Evolutionary conservation across 1,140 invertebrate species (phyloP).

Genomic region (Atta colombica): DNA sequence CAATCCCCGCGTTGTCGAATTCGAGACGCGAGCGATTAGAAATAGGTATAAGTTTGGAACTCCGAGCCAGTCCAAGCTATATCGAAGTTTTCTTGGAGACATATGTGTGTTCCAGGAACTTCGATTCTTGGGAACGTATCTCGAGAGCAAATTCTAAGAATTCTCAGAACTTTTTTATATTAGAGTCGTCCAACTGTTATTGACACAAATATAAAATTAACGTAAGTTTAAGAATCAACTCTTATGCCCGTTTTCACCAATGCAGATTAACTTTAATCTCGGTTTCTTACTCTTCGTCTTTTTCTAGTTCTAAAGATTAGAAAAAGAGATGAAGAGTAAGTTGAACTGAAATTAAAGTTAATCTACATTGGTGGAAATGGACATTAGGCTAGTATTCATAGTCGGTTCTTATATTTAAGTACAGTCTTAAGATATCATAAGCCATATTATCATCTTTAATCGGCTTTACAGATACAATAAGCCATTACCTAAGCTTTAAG

Average conservation of each 20-base stretch:
- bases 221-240: neutral
- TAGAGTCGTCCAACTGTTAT: neutral
- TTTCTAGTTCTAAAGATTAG: too few species aligned
- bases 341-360: too few species aligned
- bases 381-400: too few species aligned
- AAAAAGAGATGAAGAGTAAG: too few species aligned
- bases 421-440: too few species aligned
- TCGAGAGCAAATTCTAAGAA: neutral
- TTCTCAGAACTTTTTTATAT: neutral
- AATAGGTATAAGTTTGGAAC: conserved; percentile 7
- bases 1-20: neutral
- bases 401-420: too few species aligned
- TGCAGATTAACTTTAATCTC: too few species aligned
- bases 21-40: conserved; percentile 29
- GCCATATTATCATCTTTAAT: too few species aligned
- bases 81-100: neutral
- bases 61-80: neutral
- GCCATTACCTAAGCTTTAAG: too few species aligned
- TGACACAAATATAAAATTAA: neutral
- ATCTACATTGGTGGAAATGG: too few species aligned
- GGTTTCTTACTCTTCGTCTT: too few species aligned
- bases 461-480: too few species aligned
- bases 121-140: neutral
- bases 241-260: neutral
- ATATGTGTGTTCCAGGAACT: neutral